A percentile compares a stretch with the other conserved stretches of the same genome.
Conservation (phyloP, 2,113 vertebrate genomes). For the Charina bottae region DNA sequence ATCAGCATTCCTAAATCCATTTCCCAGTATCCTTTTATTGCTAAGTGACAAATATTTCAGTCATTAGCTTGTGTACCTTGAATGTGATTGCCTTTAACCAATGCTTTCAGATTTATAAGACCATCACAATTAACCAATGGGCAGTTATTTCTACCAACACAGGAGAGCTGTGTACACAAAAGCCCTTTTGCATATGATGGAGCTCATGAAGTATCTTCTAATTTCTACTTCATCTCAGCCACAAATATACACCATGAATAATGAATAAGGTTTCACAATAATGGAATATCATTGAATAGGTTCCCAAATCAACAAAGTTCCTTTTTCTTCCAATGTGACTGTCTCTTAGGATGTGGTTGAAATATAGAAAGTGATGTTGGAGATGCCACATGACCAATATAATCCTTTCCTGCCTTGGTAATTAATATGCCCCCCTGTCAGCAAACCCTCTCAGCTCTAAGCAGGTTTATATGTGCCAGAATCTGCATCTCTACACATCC, state of each 20-base stretch:
- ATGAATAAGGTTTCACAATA: background rate
- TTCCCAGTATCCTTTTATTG: background rate
- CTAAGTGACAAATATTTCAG: background rate
- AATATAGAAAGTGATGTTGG: background rate
- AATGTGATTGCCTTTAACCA: background rate
- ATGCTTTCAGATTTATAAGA: background rate
- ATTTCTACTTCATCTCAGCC: background rate
- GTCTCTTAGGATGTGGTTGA: background rate
- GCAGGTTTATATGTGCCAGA: background rate
- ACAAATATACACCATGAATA: background rate
- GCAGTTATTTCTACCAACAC: background rate
- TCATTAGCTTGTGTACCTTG: background rate
- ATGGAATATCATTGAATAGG: background rate
- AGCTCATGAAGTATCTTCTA: background rate
- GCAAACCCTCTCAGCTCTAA: background rate
- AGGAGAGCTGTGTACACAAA: background rate
- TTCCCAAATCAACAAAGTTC: background rate
- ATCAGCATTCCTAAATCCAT: background rate
- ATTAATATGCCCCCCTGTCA: background rate
- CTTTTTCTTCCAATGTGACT: background rate
- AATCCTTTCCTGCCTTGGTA: background rate
- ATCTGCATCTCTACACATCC: background rate
- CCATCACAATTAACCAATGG: background rate
- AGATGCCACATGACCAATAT: background rate
- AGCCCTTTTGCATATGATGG: background rate